A percentile compares a stretch with the other conserved stretches of the same genome.
Conservation (phyloP, 2,113 vertebrate species). For the Sardina pilchardus region DNA sequence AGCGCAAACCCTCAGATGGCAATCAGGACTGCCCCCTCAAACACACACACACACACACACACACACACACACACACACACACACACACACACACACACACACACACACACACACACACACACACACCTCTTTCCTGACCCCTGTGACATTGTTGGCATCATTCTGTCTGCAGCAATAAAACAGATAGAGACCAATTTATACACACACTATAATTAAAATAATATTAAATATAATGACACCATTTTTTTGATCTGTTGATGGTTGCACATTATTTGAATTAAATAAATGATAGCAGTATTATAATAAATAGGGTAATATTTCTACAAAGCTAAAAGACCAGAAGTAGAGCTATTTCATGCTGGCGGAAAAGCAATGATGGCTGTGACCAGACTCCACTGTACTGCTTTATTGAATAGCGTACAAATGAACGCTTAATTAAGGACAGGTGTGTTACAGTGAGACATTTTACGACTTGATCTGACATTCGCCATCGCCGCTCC, state of each 20-base stretch:
- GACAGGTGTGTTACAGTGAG: neutral
- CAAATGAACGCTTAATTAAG: neutral
- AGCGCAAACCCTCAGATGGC: conserved; percentile 68
- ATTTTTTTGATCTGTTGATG: neutral
- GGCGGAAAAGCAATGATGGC: neutral
- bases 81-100: conserved; percentile 10
- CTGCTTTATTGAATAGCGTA: neutral
- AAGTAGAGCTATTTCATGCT: neutral
- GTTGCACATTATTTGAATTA: neutral
- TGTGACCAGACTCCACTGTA: neutral
- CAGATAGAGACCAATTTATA: neutral
- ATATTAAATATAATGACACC: neutral
- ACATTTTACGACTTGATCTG: neutral
- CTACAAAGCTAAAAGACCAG: neutral
- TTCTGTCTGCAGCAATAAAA: conserved; percentile 76
- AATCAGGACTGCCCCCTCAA: conserved; percentile 45
- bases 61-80: conserved; percentile 7
- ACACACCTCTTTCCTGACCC: conserved; percentile 81
- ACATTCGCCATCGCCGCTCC: neutral
- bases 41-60: neutral
- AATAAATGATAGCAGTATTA: neutral
- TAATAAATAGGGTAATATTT: neutral
- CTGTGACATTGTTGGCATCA: conserved; percentile 85
- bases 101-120: neutral
- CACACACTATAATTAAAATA: neutral